phyloP scores from a whole-genome alignment of 2,113 vertebrate species.

The Nesogale talazaci region DNA sequence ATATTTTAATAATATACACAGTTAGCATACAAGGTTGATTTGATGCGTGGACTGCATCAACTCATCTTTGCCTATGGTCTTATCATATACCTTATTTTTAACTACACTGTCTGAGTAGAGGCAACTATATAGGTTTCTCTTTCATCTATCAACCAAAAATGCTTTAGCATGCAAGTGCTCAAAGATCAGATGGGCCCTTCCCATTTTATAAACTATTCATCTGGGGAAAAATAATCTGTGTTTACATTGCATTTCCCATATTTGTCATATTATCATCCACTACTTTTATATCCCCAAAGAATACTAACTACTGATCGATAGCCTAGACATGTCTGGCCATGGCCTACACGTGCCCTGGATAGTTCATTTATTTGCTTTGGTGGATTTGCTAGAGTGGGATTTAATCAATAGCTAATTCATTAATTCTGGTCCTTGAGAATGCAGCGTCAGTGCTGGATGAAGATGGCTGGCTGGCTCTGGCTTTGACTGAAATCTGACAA shows the following conservation, averaged over 20 bases:
- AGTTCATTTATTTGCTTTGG: constrained; percentile 95
- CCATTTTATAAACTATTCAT: constrained; percentile 81
- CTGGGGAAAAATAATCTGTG: constrained; percentile 75
- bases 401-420: constrained; percentile 98
- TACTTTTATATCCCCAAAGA: constrained; percentile 90
- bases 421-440: constrained; percentile 90
- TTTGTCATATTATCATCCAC: constrained; percentile 91
- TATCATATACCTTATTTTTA: constrained; percentile 71
- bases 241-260: constrained; percentile 80
- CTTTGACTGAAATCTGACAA: constrained; percentile 92
- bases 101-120: constrained; percentile 62
- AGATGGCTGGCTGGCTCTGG: constrained; percentile 84
- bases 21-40: constrained; percentile 71
- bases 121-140: constrained; percentile 62
- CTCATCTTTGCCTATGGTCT: constrained; percentile 75
- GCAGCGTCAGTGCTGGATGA: constrained; percentile 80
- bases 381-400: constrained; percentile 95
- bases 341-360: constrained; percentile 92
- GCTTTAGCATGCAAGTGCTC: constrained; percentile 67
- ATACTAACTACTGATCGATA: constrained; percentile 94
- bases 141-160: constrained; percentile 77
- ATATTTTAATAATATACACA: constrained; percentile 65
- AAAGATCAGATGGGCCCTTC: constrained; percentile 69
- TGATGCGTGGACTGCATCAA: constrained; percentile 39
- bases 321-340: constrained; percentile 90